A percentile compares a stretch with the other conserved stretches of the same genome.
Conservation (phyloP, 2,113 vertebrate genomes). For the Zosterops japonicus region DNA sequence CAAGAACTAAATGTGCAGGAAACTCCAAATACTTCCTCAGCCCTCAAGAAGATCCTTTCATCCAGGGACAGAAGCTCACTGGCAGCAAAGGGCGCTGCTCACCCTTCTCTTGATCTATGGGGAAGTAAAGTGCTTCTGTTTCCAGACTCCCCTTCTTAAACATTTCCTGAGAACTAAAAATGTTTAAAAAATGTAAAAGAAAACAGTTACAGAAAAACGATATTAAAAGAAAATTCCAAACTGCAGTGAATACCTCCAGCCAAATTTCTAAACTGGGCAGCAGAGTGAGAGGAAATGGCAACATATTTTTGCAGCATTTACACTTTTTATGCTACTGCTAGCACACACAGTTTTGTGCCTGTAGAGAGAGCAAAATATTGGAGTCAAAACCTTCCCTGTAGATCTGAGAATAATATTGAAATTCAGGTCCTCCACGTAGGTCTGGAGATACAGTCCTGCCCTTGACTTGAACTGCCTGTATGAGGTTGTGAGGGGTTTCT, state of each 20-base stretch:
- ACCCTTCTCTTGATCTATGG: not conserved
- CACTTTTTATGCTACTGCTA: slow-evolving; percentile 68
- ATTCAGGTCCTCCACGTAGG: not conserved
- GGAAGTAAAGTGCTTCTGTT: slow-evolving; percentile 43
- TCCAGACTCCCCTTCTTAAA: slow-evolving; percentile 38
- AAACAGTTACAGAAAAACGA: slow-evolving; percentile 56
- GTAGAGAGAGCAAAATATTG: slow-evolving; percentile 44
- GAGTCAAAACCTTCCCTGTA: slow-evolving; percentile 42
- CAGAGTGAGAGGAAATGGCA: slow-evolving; percentile 62
- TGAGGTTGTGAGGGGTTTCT: not conserved
- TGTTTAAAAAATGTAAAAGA: slow-evolving; percentile 60
- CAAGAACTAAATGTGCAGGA: slow-evolving; percentile 1
- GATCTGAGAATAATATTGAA: slow-evolving; percentile 24
- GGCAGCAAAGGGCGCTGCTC: not conserved
- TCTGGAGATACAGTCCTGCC: not conserved
- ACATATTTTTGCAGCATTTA: slow-evolving; percentile 71
- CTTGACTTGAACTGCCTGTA: not conserved
- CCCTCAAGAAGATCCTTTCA: not conserved
- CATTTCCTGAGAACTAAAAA: slow-evolving; percentile 51
- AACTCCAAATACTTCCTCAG: not conserved
- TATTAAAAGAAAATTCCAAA: slow-evolving; percentile 67
- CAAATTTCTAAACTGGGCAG: slow-evolving; percentile 62
- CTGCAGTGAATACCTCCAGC: slow-evolving; percentile 54
- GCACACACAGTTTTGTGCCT: slow-evolving; percentile 33
- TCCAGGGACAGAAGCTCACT: not conserved